Conservation (phyloP, 1,140 invertebrate genomes). For the Penaeus japonicus region DNA sequence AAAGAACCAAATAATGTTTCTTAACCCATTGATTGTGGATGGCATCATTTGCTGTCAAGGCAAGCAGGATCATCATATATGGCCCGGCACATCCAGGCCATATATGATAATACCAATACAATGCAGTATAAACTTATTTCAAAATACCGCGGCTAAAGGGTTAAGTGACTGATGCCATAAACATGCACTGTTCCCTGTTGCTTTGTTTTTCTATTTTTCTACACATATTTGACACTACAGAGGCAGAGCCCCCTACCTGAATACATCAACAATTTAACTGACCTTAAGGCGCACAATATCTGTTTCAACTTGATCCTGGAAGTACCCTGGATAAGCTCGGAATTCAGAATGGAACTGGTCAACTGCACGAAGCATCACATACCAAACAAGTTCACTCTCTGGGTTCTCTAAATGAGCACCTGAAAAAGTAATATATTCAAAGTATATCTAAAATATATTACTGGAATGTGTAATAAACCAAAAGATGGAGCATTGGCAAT, state of each 20-base stretch:
- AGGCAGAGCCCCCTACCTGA: neutral
- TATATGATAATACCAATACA: too few relatives aligned
- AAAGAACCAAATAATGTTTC: neutral
- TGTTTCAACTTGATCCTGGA: slow-evolving; percentile 83
- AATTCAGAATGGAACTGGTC: slow-evolving; percentile 90
- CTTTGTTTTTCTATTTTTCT: neutral
- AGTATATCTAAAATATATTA: neutral
- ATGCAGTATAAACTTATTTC: too few relatives aligned
- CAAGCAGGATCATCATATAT: neutral
- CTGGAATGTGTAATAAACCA: slow-evolving; percentile 16
- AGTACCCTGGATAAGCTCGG: slow-evolving; percentile 83
- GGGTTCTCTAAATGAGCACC: slow-evolving; percentile 76
- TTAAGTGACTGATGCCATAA: too few relatives aligned
- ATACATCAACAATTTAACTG: slow-evolving; percentile 42
- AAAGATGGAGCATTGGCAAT: too few relatives aligned
- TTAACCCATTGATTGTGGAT: too few relatives aligned
- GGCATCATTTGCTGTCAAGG: too few relatives aligned
- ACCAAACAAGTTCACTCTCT: slow-evolving; percentile 87
- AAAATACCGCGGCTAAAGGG: too few relatives aligned
- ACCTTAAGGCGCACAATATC: slow-evolving; percentile 88
- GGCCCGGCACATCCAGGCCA: too few relatives aligned
- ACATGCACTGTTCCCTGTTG: too few relatives aligned
- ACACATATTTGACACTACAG: neutral
- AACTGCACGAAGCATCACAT: slow-evolving; percentile 88
- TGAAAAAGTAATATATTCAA: slow-evolving; percentile 60